Evolutionary conservation across 2,113 vertebrate genomes (phyloP), one percentile per base, ranked within the genome.

Genomic region (Ctenomys sociabilis): DNA sequence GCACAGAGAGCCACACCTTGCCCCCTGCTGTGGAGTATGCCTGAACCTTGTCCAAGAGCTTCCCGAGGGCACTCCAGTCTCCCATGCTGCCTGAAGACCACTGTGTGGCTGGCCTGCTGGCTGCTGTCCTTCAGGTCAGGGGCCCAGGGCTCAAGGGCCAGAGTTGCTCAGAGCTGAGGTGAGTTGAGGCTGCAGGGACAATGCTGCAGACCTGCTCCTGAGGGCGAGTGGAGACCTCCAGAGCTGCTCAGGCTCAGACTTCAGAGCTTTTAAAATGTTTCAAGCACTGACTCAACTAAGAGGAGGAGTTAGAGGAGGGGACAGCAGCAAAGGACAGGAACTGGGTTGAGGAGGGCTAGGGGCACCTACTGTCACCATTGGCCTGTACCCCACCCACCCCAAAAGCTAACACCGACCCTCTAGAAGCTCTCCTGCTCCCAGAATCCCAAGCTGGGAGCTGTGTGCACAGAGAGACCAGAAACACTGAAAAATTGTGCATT

Each of bases 41-140:
- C 98, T 99, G 99, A 95, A 99, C 99, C 97, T 99, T 99, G 98
- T 99, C 99, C 97, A 99, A 99, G 95, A 99, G 99, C 94, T 99
- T 99, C 95, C 99, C 99, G 95, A 99, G 98, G 98, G 99, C 99
- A 88, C 99, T 99, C 99, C 99, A 99, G 98, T 99, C 99, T 97
- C 99, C 99, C 99, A 99, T 99, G 95, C 97, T 99, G 97, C 97
- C 97, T 86, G 97, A 97, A 96, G 57, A 94, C 96, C 98, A 94
- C 95, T 57, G 54, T 57, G 54, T 57, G 54, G 59, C 59, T 61
- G 59, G 59, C 59, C 54, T 61, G 59, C 5, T 61, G 59, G 59
- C 59, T 61, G 59, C 59, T 61, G 59, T 61, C 59, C 22, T 61
- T 24, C 14, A 70, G 13, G 16, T 19, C 66, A 17, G 30, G 16